Evolutionary conservation across 2,797 vertebrate species (phyloP), one percentile per base, ranked within the genome.

Genomic region (Xiphophorus birchmanni): DNA sequence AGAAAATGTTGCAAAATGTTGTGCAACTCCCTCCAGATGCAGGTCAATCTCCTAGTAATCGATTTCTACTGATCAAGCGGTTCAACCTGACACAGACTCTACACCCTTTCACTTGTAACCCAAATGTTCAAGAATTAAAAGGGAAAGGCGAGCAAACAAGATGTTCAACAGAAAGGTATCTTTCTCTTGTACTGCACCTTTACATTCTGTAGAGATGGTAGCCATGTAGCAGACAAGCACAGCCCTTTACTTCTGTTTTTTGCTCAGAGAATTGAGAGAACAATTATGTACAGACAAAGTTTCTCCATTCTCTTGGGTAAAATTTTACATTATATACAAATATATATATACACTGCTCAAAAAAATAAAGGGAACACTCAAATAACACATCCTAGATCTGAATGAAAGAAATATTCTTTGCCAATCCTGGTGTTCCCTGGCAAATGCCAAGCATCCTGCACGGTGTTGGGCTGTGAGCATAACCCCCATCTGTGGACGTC

Each of bases 321-420:
- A 78, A 17, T 86, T 95, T 91, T 93, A 95, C 88, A 91, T 73
- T 93, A 95, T 94, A 75, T 96, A 95, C 93, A 95, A 83, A 81
- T 11, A 54, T 10, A 54, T 54, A 87, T 7, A 5, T 11, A n/a
- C n/a, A n/a, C n/a, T n/a, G n/a, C n/a, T n/a, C n/a, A n/a, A n/a
- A n/a, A n/a, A n/a, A n/a, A n/a, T n/a, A n/a, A n/a, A n/a, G n/a
- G n/a, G n/a, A n/a, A n/a, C n/a, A n/a, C n/a, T n/a, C n/a, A n/a
- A n/a, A n/a, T n/a, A n/a, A n/a, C n/a, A n/a, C n/a, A n/a, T n/a
- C n/a, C n/a, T n/a, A n/a, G n/a, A n/a, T n/a, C n/a, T n/a, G n/a
- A n/a, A n/a, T n/a, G n/a, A n/a, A n/a, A n/a, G n/a, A n/a, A n/a
- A n/a, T n/a, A n/a, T n/a, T n/a, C n/a, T n/a, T n/a, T n/a, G n/a